Evolutionary conservation across 2,797 vertebrate species (phyloP), one percentile per base, ranked within the genome.

Genomic region (Allobates femoralis): DNA sequence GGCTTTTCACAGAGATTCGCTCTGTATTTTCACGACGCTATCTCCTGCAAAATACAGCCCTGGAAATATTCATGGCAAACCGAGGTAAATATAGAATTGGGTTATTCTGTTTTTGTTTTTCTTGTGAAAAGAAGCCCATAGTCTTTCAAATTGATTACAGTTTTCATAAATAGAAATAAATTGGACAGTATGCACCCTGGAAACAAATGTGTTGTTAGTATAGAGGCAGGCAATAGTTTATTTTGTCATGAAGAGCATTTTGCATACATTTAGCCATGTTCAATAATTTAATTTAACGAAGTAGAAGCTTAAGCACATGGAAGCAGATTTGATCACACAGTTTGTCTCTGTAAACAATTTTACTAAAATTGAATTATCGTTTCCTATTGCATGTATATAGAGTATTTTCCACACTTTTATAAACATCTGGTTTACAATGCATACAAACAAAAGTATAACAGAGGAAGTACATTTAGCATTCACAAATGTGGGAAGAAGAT

Each of bases 21-120:
- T 94, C 97, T 0, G 55, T 99, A 90, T 99, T 99, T 93, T 99
- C 98, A 88, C 95, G 98, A 41, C 97, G 97, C 84, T 99, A 97
- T 89, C 96, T 99, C 80, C 94, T 99, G 88, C 98, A 99, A 91
- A 99, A 98, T 85, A 98, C 98, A 15, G 97, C 97, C 0, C 92
- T 99, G 94, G 98, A 99, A 92, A 96, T 99, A 91, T 99, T 99
- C 93, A 96, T 99, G 97, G 97, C 98, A 91, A 99, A 98, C 85
- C 95, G 98, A 95, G 99, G 98, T 99, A 96, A 92, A 46, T 73
- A n/a, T 26, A n/a, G 23, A 3, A 4, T 73, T 37, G 37, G 15
- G 46, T 46, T 41, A 41, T 1, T 1, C 21, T n/a, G 6, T 50
- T 41, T 30, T 37, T 6, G 30, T 11, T 3, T 19, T 11, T 37